Percentiles rank a stretch among this genome's conserved stretches.
These are phyloP conservation scores for Nomada fucata DNA, from an alignment of 2,888 invertebrate genomes.

Conservation along the genomic window DNA sequence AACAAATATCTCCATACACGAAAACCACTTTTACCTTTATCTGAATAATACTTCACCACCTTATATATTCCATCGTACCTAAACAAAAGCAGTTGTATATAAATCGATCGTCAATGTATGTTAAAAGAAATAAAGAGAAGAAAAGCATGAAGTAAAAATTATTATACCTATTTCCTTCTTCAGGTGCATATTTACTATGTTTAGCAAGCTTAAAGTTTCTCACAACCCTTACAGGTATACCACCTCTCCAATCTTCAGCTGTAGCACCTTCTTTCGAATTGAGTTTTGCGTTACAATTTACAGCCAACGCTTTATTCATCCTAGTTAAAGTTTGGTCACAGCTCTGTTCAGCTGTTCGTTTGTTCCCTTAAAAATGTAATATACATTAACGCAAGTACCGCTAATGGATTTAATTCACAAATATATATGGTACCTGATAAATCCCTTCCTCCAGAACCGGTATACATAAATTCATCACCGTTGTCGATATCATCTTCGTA, in stretches of 20 bases:
- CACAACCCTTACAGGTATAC: constrained; percentile 92
- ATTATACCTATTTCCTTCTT: constrained; percentile 86
- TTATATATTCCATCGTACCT: constrained; percentile 95
- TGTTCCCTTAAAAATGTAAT: constrained; percentile 86
- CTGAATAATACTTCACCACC: constrained; percentile 93
- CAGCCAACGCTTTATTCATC: constrained; percentile 91
- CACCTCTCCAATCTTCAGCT: constrained; percentile 89
- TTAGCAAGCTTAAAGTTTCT: constrained; percentile 90
- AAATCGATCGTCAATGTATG: too few relatives aligned
- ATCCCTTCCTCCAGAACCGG: constrained; percentile 93
- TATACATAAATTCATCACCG: constrained; percentile 92
- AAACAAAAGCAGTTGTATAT: background rate
- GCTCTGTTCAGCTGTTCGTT: constrained; percentile 91
- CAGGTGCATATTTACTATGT: constrained; percentile 92
- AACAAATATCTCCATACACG: constrained; percentile 92
- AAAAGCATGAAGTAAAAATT: constrained; percentile 25
- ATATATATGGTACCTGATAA: constrained; percentile 85
- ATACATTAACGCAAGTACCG: constrained; percentile 5
- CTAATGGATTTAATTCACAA: too few relatives aligned
- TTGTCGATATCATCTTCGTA: constrained; percentile 94
- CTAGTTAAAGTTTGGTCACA: constrained; percentile 91
- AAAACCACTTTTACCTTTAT: constrained; percentile 91
- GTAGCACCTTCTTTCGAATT: constrained; percentile 88
- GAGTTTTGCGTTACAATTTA: constrained; percentile 90
- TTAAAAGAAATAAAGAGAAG: too few relatives aligned